Evolutionary conservation across 1,140 invertebrate species (phyloP).

Genomic region (Zaprionus camerounensis): DNA sequence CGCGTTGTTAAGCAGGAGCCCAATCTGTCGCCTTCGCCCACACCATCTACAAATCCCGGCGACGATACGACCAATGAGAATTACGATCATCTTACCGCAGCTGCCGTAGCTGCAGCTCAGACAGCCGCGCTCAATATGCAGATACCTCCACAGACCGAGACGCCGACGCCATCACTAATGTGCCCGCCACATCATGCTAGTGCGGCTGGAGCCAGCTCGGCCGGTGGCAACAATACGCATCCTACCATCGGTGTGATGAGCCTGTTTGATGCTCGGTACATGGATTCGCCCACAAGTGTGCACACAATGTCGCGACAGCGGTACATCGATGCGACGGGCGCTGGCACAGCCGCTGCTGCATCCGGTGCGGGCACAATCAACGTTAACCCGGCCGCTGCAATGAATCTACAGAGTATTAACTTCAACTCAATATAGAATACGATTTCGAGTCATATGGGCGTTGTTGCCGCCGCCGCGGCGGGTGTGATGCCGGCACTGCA

Average conservation of each 20-base stretch:
- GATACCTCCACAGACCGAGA: constrained; percentile 85
- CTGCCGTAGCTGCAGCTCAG: constrained; percentile 61
- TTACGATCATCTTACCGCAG: constrained; percentile 84
- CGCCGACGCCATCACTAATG: constrained; percentile 84
- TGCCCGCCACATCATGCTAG: constrained; percentile 82
- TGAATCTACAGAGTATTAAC: constrained; percentile 90
- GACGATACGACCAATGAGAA: constrained; percentile 78
- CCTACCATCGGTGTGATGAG: constrained; percentile 85
- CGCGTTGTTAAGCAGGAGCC: constrained; percentile 88
- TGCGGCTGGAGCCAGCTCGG: constrained; percentile 45
- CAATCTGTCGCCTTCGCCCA: constrained; percentile 85
- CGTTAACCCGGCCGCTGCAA: constrained; percentile 85
- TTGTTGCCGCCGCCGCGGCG: constrained; percentile 44
- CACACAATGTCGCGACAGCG: constrained; percentile 85
- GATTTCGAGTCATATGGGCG: constrained; percentile 71
- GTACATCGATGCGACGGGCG: constrained; percentile 84
- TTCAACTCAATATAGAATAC: constrained; percentile 89
- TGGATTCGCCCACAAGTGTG: constrained; percentile 85
- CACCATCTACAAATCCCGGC: constrained; percentile 77
- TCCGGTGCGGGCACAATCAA: constrained; percentile 78
- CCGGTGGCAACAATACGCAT: constrained; percentile 74
- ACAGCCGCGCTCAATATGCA: constrained; percentile 85
- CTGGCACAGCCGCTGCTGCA: constrained; percentile 59
- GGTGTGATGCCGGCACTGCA: constrained; percentile 40
- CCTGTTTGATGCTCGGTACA: constrained; percentile 87